Base-by-base conservation (phyloP, 2,888 invertebrate genomes). In the Allacma fusca region DNA sequence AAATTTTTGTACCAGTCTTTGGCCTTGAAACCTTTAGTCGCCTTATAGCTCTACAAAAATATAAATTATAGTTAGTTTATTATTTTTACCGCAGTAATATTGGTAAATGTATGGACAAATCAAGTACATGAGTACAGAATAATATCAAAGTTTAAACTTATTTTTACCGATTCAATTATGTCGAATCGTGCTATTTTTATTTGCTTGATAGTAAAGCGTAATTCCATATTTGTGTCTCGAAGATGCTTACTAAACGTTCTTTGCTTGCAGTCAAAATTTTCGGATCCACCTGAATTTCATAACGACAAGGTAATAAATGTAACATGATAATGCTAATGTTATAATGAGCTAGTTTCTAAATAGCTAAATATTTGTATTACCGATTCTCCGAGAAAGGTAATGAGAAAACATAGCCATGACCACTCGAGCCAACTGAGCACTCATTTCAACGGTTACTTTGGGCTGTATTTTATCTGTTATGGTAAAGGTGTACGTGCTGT, bases 1-100 rank as follows among this genome's bases (percentile, higher is more conserved):
- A 97, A 96, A 89, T 94, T 95, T 86, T 93, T 91, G 87, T 95
- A 96, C 97, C 97, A 97, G 88, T 96, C 96, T 77, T 92, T 91
- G 23, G 94, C 91, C 24, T 91, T 90, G 88, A 95, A 95, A 85
- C 92, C 91, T 85, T 93, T 92, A 1, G 94, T 95, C 67, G 94
- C 92, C 87, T 94, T 95, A 88, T 95, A 91, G 0, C 90, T 76
- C 71, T 70, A 26, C 34, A 70, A 69, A 21, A n/a, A n/a, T n/a
- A n/a, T n/a, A n/a, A n/a, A n/a, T n/a, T n/a, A n/a, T n/a, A n/a
- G n/a, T n/a, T n/a, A n/a, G n/a, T n/a, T n/a, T n/a, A n/a, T n/a
- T n/a, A n/a, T n/a, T n/a, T n/a, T n/a, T n/a, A n/a, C n/a, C n/a
- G n/a, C n/a, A n/a, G n/a, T n/a, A n/a, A n/a, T n/a, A n/a, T n/a